These are phyloP conservation scores for Drosophila quinaria DNA, from an alignment of 2,888 invertebrate genomes.

Conservation along the genomic window DNA sequence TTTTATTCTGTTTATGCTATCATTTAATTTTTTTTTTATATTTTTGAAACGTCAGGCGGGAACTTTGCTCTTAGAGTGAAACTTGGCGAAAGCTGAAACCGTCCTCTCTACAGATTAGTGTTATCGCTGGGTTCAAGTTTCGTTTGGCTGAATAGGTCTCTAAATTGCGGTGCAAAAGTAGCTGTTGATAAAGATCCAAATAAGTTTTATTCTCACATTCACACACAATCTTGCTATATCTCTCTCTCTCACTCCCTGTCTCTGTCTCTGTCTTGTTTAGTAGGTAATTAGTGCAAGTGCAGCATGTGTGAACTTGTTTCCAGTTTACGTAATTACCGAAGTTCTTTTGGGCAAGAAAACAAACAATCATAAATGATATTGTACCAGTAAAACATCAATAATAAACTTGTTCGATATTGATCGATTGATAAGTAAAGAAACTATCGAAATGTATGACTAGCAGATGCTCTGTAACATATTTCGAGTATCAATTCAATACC, in stretches of 20 bases:
- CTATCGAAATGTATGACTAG: neutral
- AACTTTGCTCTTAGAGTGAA: conserved; percentile 40
- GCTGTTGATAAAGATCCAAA: conserved; percentile 32
- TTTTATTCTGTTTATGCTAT: neutral
- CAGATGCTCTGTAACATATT: neutral
- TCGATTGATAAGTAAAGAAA: conserved; percentile 27
- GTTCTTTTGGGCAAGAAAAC: conserved; percentile 5
- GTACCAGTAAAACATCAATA: conserved; percentile 9
- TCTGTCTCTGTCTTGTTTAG: neutral
- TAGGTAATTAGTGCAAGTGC: conserved; percentile 39
- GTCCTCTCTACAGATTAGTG: conserved; percentile 40
- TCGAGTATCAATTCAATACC: too few species aligned
- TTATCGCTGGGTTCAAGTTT: conserved; percentile 59
- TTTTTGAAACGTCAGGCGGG: conserved; percentile 6
- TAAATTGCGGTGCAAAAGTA: conserved; percentile 31
- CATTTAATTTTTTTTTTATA: neutral
- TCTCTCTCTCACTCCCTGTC: neutral
- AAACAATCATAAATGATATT: conserved; percentile 15
- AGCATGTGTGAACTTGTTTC: conserved; percentile 27
- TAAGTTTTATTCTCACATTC: neutral
- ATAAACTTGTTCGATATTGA: conserved; percentile 29
- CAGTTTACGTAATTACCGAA: conserved; percentile 3
- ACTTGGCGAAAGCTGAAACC: conserved; percentile 22
- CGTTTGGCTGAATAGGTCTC: conserved; percentile 20
- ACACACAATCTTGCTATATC: neutral